These are phyloP conservation scores for Hanleya hanleyi DNA, from an alignment of 2,888 invertebrate genomes.

Conservation along the genomic window DNA sequence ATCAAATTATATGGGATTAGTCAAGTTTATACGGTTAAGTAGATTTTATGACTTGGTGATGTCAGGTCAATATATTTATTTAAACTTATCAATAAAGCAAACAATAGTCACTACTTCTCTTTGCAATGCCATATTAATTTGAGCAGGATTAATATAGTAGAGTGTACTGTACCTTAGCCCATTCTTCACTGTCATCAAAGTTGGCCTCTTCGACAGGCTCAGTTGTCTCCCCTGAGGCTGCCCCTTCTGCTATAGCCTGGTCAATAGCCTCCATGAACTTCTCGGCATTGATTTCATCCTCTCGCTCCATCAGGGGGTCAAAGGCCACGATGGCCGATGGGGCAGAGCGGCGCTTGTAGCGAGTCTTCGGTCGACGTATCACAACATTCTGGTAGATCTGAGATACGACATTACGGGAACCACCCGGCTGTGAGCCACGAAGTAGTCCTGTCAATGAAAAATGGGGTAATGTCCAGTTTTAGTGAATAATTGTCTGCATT, in stretches of 20 bases:
- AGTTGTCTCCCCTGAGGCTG: slow-evolving; percentile 14
- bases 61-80: no score
- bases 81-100: no score
- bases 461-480: no score
- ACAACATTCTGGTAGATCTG: slow-evolving; percentile 62
- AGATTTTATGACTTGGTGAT: no score
- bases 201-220: slow-evolving; percentile 24
- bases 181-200: slow-evolving; percentile 90
- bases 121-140: no score
- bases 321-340: slow-evolving; percentile 48
- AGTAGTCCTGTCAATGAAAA: slow-evolving; percentile 57
- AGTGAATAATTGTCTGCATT: no score
- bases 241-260: slow-evolving; percentile 11
- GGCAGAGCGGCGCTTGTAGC: slow-evolving; percentile 46
- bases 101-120: no score
- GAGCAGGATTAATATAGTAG: no score
- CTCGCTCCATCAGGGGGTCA: slow-evolving; percentile 60
- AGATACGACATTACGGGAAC: slow-evolving; percentile 59
- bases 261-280: slow-evolving; percentile 31
- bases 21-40: no score
- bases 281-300: slow-evolving; percentile 47
- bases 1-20: no score
- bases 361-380: slow-evolving; percentile 35
- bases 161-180: slow-evolving; percentile 83
- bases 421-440: slow-evolving; percentile 63